Evolutionary conservation across 2,888 invertebrate genomes (phyloP).

Genomic region (Actias luna): DNA sequence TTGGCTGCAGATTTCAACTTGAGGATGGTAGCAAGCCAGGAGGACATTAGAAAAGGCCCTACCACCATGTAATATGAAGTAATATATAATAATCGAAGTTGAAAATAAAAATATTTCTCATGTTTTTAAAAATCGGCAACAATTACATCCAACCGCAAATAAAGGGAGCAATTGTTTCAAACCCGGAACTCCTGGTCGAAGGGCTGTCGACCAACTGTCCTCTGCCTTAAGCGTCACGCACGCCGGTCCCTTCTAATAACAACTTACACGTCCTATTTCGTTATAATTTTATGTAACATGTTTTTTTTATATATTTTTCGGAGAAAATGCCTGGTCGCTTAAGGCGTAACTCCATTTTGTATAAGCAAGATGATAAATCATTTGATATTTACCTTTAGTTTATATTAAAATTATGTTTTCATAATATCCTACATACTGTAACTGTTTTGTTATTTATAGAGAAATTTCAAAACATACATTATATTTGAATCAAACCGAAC

Average conservation of each 20-base stretch:
- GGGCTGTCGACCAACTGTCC: slow-evolving; percentile 14
- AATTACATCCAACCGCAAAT: slow-evolving; percentile 1
- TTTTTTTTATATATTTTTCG: slow-evolving; percentile 9
- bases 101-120: not conserved
- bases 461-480: no score
- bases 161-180: not conserved
- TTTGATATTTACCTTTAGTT: not conserved
- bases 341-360: slow-evolving; percentile 9
- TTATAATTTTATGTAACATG: slow-evolving; percentile 4
- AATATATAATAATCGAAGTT: no score
- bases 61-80: no score
- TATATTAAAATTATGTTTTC: not conserved
- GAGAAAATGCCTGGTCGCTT: slow-evolving; percentile 9
- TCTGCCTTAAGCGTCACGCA: slow-evolving; percentile 17
- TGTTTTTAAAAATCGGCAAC: not conserved
- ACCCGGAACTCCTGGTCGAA: slow-evolving; percentile 12
- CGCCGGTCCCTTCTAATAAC: not conserved
- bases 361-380: not conserved
- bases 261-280: not conserved
- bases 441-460: no score
- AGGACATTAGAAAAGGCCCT: no score
- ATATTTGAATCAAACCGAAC: no score
- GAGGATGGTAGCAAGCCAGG: no score
- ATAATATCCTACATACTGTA: not conserved
- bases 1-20: no score